Evolutionary conservation across 2,888 invertebrate genomes (phyloP).

Genomic region (Tipula lateralis): DNA sequence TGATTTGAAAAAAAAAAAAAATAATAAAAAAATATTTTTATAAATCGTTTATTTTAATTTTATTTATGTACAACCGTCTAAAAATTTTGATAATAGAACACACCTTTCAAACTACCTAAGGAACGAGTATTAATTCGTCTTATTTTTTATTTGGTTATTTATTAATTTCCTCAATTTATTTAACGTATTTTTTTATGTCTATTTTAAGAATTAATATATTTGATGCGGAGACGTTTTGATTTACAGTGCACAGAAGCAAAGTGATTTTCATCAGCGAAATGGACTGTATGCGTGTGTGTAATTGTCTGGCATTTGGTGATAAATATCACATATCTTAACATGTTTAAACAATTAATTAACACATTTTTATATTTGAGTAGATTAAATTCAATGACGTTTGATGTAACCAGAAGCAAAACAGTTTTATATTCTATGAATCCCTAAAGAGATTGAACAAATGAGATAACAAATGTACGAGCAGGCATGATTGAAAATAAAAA

Average conservation of each 20-base stretch:
- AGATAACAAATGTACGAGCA: not conserved
- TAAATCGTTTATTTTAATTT: slow-evolving; percentile 1
- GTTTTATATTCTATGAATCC: not conserved
- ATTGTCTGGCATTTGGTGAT: not conserved
- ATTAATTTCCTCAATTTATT: not conserved
- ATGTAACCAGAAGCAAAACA: not conserved
- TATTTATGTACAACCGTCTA: not conserved
- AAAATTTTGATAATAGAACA: not conserved
- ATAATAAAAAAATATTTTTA: not conserved
- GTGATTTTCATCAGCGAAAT: not conserved
- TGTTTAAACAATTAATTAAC: not conserved
- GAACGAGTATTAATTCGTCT: not conserved
- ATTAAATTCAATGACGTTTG: not conserved
- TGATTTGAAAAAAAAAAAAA: not conserved
- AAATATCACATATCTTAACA: not conserved
- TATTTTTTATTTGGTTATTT: not conserved
- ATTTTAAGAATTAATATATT: slow-evolving; percentile 16
- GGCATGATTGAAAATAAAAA: not conserved
- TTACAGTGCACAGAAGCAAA: not conserved
- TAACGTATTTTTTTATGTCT: not conserved
- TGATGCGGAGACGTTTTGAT: not conserved
- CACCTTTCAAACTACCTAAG: not conserved
- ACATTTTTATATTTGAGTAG: not conserved
- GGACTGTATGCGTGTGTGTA: not conserved
- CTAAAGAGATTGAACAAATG: not conserved